Evolutionary conservation across 1,140 invertebrate genomes (phyloP).

Genomic region (Vollenhovia emeryi): DNA sequence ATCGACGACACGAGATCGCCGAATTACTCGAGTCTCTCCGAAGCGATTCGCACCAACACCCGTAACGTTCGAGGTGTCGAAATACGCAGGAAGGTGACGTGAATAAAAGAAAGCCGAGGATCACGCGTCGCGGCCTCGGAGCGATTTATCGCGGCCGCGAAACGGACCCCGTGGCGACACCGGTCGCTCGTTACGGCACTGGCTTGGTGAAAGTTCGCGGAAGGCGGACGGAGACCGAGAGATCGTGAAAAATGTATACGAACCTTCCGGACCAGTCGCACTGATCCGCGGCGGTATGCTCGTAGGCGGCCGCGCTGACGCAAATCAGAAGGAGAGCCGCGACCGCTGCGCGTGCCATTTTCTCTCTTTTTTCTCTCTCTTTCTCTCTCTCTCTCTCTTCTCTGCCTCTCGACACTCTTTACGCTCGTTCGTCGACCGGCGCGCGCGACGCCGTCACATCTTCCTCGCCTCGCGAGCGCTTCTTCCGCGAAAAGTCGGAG

Average conservation of each 20-base stretch:
- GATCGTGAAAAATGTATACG: conserved; percentile 64
- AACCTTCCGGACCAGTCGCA: conserved; percentile 85
- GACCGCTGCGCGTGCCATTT: conserved; percentile 37
- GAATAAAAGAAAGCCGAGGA: too few relatives aligned
- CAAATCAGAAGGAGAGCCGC: conserved; percentile 66
- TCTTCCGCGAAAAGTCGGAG: not conserved
- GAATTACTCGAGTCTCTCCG: too few relatives aligned
- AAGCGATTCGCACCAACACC: too few relatives aligned
- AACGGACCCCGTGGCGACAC: not conserved
- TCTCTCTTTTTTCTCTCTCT: not conserved
- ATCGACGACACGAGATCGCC: too few relatives aligned
- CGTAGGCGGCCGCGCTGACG: conserved; percentile 71
- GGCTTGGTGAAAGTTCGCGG: not conserved
- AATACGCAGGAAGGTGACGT: too few relatives aligned
- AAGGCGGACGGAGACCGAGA: not conserved
- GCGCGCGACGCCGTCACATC: conserved; percentile 35
- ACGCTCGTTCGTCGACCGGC: not conserved
- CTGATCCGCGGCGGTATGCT: conserved; percentile 79
- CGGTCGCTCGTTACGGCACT: not conserved
- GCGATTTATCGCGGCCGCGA: not conserved
- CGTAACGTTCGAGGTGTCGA: too few relatives aligned
- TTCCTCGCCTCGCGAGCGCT: not conserved
- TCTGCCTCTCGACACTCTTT: not conserved
- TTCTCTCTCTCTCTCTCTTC: too few relatives aligned
- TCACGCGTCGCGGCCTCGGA: not conserved